Evolutionary conservation across 2,113 vertebrate genomes (phyloP), one percentile per base, ranked within the genome.

Genomic region (Dipodomys spectabilis): DNA sequence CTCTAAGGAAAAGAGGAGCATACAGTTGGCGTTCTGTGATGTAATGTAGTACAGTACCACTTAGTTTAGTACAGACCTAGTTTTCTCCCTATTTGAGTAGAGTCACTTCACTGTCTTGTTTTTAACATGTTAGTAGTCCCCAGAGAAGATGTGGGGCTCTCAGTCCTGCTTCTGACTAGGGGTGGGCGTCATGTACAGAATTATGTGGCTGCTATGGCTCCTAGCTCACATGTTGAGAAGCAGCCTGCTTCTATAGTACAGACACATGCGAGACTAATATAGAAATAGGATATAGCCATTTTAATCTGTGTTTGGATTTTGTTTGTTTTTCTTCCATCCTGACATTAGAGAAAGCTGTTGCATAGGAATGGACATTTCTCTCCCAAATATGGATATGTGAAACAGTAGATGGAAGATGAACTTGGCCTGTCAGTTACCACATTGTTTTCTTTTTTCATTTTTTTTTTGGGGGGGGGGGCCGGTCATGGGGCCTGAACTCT

Each of bases 161-260:
- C 6, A 18, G 60, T 13, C 39, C 64, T 8, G 8, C 8, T 81
- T 5, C 18, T 35, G 12, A 12, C 1, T 6, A 7, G 83, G 45
- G 18, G 35, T 25, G n/a, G 22, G 65, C 23, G 35, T 68, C 39
- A 13, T 3, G 22, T 28, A 18, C 19, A 30, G 7, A 64, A 73
- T 49, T 10, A 10, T 3, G 3, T 11, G 9, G 4, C 11, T 57
- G 5, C 18, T 5, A 6, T 57, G 28, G 5, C 35, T 5, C 2
- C 1, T 11, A 23, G 27, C 27, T 3, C 11, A 11, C 3, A 2
- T 39, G 86, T 5, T 13, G n/a, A n/a, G n/a, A 2, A 8, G 1
- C 15, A 32, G 79, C 81, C 64, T 4, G 6, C 30, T 7, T 49
- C 18, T 35, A 1, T 11, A 12, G 64, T 80, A 53, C 20, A 22